Evolutionary conservation across 2,113 vertebrate genomes (phyloP).

Genomic region (Dicaeum eximium): DNA sequence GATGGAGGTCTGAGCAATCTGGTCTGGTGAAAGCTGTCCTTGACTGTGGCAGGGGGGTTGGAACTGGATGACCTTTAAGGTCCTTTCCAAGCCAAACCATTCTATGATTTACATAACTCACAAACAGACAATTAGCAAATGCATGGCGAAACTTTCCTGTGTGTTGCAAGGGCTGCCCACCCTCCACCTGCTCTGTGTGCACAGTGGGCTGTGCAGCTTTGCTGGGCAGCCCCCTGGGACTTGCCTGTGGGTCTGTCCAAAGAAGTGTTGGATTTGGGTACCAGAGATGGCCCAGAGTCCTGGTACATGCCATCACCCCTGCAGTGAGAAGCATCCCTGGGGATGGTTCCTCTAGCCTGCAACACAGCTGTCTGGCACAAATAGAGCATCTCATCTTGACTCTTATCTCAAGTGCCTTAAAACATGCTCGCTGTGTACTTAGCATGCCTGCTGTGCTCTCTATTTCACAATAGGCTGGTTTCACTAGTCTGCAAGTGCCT

Average conservation of each 20-base stretch:
- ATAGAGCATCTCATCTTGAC: background rate
- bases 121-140: background rate
- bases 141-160: background rate
- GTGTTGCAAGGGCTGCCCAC: background rate
- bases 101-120: background rate
- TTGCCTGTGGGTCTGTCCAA: background rate
- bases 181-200: background rate
- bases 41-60: fast-evolving
- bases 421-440: background rate
- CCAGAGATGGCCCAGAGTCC: background rate
- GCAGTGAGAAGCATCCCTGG: fast-evolving
- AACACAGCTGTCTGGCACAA: background rate
- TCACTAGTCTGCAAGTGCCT: background rate
- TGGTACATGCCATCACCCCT: background rate
- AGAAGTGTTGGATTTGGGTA: background rate
- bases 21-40: background rate
- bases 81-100: background rate
- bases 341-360: background rate
- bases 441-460: background rate
- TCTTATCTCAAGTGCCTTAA: background rate
- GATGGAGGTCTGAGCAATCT: background rate
- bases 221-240: fast-evolving
- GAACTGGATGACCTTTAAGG: background rate
- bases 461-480: background rate
- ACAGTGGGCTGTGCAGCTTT: fast-evolving